Evolutionary conservation across 2,113 vertebrate species (phyloP).

Genomic region (Poeciliopsis prolifica): DNA sequence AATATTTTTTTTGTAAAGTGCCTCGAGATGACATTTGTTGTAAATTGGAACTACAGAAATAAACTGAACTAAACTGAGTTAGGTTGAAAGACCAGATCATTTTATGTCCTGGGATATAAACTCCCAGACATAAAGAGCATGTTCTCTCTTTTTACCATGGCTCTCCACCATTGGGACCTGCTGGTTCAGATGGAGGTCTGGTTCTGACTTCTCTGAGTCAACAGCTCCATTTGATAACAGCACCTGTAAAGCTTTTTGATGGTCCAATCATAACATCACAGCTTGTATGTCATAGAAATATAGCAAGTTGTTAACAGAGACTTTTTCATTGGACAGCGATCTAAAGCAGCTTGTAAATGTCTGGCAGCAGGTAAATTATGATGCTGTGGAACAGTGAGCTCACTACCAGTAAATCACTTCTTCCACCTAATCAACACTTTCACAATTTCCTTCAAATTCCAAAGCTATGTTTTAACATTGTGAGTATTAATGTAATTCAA

Average conservation of each 20-base stretch:
- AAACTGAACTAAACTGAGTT: no score
- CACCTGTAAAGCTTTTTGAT: slow-evolving; percentile 6
- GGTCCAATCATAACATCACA: slow-evolving; percentile 11
- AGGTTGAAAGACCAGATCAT: no score
- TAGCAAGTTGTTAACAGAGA: slow-evolving; percentile 36
- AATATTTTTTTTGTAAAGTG: no score
- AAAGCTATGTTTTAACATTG: slow-evolving; percentile 21
- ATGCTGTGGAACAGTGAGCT: slow-evolving; percentile 25
- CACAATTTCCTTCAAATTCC: slow-evolving; percentile 33
- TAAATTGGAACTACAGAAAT: no score
- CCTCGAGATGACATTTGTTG: no score
- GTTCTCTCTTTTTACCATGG: no score
- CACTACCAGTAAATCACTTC: slow-evolving; percentile 29
- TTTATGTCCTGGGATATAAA: no score
- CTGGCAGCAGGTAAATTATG: slow-evolving; percentile 36
- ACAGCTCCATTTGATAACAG: slow-evolving; percentile 20
- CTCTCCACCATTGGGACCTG: no score
- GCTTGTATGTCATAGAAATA: slow-evolving; percentile 18
- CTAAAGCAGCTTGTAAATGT: slow-evolving; percentile 51
- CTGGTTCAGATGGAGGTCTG: no score
- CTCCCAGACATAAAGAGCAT: no score
- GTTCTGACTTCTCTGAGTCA: no score
- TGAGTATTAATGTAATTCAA: slow-evolving; percentile 13
- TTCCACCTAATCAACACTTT: slow-evolving; percentile 29
- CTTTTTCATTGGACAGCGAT: slow-evolving; percentile 48